phyloP scores from a whole-genome alignment of 2,797 vertebrate species.

The Semotilus atromaculatus region DNA sequence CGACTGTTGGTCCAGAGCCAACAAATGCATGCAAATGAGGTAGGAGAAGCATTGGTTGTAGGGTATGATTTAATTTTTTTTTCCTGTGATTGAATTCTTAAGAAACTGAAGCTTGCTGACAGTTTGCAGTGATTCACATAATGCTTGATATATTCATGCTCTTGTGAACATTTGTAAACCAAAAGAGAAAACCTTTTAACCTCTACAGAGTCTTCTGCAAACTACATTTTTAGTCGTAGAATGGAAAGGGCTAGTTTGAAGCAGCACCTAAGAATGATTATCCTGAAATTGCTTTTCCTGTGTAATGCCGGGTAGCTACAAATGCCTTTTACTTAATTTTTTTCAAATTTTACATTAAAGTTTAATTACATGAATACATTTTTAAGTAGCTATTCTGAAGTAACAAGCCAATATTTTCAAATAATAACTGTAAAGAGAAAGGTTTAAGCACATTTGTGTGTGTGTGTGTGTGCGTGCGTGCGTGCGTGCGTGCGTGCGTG shows the following conservation, averaged over 20 bases:
- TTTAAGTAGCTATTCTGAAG: neutral
- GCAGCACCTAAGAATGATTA: neutral
- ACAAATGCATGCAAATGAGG: constrained; percentile 51
- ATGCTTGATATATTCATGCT: neutral
- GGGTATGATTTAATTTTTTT: constrained; percentile 20
- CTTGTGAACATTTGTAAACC: neutral
- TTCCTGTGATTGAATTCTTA: constrained; percentile 12
- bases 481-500: neutral
- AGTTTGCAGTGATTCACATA: neutral
- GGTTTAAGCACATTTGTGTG: neutral
- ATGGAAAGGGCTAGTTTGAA: neutral
- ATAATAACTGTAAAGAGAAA: neutral
- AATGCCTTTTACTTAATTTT: neutral
- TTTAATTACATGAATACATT: neutral
- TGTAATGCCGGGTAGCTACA: neutral
- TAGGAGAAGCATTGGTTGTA: constrained; percentile 40
- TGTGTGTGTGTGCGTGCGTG: no score
- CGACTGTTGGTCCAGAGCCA: constrained; percentile 38
- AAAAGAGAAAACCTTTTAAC: neutral
- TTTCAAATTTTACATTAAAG: neutral
- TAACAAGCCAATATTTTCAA: neutral
- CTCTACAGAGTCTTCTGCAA: neutral
- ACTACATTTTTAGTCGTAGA: neutral
- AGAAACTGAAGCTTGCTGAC: constrained; percentile 1
- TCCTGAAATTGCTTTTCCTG: neutral